Percentiles rank a stretch among this genome's conserved stretches.
Evolutionary conservation across 2,888 invertebrate genomes (phyloP).

Genomic region (Pristionchus fissidentatus): DNA sequence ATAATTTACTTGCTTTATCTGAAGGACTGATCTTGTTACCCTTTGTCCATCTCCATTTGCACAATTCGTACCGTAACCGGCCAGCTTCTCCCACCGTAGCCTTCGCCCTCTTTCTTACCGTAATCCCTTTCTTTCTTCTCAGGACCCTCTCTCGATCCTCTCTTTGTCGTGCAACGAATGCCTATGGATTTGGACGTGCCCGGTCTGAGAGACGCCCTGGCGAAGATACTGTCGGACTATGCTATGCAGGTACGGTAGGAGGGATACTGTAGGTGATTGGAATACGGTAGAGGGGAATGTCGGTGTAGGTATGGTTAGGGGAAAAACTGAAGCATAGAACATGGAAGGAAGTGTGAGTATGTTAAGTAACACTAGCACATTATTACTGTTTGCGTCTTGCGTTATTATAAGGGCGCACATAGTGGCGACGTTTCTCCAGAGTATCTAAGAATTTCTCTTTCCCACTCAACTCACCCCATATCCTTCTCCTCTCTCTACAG

Average conservation of each 20-base stretch:
- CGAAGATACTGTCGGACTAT: slow-evolving; percentile 84
- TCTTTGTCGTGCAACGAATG: slow-evolving; percentile 76
- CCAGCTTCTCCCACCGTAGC: not conserved
- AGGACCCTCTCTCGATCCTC: slow-evolving; percentile 49
- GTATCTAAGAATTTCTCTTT: too few species aligned
- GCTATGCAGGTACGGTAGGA: slow-evolving; percentile 84
- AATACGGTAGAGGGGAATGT: slow-evolving; percentile 53
- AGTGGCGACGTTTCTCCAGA: not conserved
- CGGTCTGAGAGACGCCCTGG: slow-evolving; percentile 78
- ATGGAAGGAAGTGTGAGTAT: not conserved
- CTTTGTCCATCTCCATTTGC: not conserved
- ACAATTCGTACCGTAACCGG: not conserved
- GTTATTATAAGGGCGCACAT: not conserved
- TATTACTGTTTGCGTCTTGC: not conserved
- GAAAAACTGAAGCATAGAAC: not conserved
- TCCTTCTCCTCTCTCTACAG: slow-evolving; percentile 39
- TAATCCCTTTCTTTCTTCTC: not conserved
- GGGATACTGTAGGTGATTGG: slow-evolving; percentile 48
- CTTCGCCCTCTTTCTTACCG: not conserved
- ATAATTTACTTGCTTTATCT: too few species aligned
- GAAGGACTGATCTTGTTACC: too few species aligned
- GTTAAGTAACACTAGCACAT: too few species aligned
- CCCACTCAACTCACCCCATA: too few species aligned
- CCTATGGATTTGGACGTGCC: slow-evolving; percentile 88
- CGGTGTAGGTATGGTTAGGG: slow-evolving; percentile 49